Conservation (phyloP, 2,888 invertebrate genomes). For the Bombylius major region DNA sequence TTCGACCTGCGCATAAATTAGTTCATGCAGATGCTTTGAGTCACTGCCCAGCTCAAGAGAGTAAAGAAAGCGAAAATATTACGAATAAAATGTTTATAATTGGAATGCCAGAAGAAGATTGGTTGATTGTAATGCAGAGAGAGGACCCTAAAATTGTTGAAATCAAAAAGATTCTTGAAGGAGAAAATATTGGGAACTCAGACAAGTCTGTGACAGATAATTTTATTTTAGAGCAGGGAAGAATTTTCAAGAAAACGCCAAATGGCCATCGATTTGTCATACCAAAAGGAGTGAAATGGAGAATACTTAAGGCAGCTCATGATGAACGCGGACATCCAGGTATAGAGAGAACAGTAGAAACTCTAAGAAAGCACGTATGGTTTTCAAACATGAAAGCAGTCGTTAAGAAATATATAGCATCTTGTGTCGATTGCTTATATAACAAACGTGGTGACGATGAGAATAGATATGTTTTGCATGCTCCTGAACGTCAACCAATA, state of each 20-base stretch:
- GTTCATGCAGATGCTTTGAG: neutral
- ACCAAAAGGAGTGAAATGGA: too few species aligned
- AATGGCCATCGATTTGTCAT: too few species aligned
- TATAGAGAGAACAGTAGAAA: too few species aligned
- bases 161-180: neutral
- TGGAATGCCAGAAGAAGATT: slow-evolving; percentile 1
- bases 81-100: neutral
- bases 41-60: neutral
- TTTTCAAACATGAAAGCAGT: too few species aligned
- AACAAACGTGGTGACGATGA: neutral
- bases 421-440: slow-evolving; percentile 1
- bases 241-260: too few species aligned
- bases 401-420: neutral
- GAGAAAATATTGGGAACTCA: too few species aligned
- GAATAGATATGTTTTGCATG: neutral
- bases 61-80: neutral
- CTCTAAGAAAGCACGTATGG: too few species aligned
- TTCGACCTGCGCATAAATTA: neutral
- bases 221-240: too few species aligned
- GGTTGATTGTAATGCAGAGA: slow-evolving; percentile 11
- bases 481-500: too few species aligned
- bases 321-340: too few species aligned
- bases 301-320: too few species aligned
- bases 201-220: too few species aligned
- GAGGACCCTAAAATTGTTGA: slow-evolving; percentile 6